phyloP scores from a whole-genome alignment of 2,797 vertebrate species.

The Neostethus bicornis region DNA sequence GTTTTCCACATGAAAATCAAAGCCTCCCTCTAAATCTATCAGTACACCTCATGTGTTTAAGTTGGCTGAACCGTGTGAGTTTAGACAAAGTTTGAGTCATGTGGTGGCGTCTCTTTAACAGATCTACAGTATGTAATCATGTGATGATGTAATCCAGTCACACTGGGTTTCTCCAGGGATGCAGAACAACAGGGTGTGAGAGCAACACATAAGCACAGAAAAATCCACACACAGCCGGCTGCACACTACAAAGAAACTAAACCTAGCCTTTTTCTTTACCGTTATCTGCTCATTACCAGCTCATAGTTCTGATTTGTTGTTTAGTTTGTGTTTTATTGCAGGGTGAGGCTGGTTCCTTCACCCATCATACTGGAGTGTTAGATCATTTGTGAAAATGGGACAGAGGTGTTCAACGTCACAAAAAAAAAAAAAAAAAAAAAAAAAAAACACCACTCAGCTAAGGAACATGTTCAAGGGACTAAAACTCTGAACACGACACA shows the following conservation, averaged over 20 bases:
- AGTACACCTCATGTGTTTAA: background rate
- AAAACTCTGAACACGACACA: no score
- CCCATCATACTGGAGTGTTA: slow-evolving; percentile 12
- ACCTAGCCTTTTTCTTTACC: background rate
- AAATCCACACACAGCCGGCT: slow-evolving; percentile 20
- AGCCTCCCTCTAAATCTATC: background rate
- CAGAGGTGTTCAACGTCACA: no score
- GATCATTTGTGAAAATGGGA: background rate
- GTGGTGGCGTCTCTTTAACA: slow-evolving; percentile 17
- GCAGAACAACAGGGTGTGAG: slow-evolving; percentile 48
- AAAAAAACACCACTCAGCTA: no score
- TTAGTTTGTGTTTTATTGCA: slow-evolving; percentile 17
- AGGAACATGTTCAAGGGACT: no score
- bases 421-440: no score
- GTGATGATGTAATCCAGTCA: slow-evolving; percentile 14
- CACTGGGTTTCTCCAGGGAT: slow-evolving; percentile 16
- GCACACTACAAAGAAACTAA: background rate
- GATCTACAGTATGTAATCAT: slow-evolving; percentile 11
- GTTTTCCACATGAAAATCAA: no score
- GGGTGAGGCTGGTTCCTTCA: slow-evolving; percentile 41
- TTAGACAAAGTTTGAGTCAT: background rate
- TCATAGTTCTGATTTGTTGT: background rate
- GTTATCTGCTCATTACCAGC: background rate
- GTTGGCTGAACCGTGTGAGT: background rate
- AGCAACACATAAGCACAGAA: slow-evolving; percentile 44